Conservation (phyloP, 2,888 invertebrate species). For the Barypeithes pellucidus region DNA sequence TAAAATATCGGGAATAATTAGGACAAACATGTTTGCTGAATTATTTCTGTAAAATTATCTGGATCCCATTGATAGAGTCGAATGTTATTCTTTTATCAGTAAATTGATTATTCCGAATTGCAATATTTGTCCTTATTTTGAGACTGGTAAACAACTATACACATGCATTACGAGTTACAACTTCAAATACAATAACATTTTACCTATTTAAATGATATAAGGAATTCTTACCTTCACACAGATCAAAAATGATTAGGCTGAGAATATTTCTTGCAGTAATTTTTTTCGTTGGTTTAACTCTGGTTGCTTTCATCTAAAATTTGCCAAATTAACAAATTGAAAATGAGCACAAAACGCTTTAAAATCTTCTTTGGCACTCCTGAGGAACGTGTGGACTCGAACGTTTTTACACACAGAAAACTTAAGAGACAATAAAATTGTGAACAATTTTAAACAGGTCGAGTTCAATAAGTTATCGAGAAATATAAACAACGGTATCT, state of each 20-base stretch:
- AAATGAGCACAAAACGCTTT: not conserved
- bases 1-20: too few species aligned
- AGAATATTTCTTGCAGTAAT: constrained; percentile 2
- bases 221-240: constrained; percentile 29
- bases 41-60: not conserved
- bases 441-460: constrained; percentile 1
- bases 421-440: not conserved
- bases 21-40: too few species aligned
- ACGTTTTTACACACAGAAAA: not conserved
- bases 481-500: constrained; percentile 19
- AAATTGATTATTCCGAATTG: too few species aligned
- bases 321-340: not conserved
- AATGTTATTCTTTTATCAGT: too few species aligned
- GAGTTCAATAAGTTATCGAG: constrained; percentile 17
- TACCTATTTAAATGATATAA: too few species aligned
- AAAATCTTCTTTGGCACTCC: not conserved
- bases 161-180: too few species aligned
- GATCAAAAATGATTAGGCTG: constrained; percentile 2
- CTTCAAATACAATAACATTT: too few species aligned
- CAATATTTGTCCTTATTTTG: too few species aligned
- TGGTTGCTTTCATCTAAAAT: not conserved
- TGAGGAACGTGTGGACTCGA: not conserved
- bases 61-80: too few species aligned
- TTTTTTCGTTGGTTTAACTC: too few species aligned
- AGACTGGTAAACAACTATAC: too few species aligned